phyloP scores from a whole-genome alignment of 2,888 invertebrate genomes.

The Chalcosyrphus nemorum region DNA sequence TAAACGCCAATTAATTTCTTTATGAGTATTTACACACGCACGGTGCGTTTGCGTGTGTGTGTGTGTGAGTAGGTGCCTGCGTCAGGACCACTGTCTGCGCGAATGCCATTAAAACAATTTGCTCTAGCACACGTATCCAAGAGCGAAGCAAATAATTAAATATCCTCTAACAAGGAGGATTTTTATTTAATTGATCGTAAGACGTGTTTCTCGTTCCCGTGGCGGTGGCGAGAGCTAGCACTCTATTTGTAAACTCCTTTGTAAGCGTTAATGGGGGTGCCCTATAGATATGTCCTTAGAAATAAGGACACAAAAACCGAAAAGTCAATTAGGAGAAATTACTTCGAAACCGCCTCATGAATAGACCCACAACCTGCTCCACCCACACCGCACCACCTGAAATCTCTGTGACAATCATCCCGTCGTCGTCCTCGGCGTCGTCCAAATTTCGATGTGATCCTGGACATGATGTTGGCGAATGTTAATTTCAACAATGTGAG shows the following conservation, averaged over 20 bases:
- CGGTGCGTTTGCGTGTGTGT: neutral
- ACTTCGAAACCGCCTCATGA: neutral
- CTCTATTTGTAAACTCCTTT: neutral
- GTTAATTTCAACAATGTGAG: neutral
- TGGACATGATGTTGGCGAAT: conserved; percentile 26
- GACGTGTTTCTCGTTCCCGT: neutral
- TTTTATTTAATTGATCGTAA: conserved; percentile 47
- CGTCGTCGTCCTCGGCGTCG: no score
- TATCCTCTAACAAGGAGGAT: conserved; percentile 25
- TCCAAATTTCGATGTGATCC: no score
- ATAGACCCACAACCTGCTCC: no score
- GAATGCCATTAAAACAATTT: conserved; percentile 21
- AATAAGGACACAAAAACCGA: neutral
- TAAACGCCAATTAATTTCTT: conserved; percentile 20
- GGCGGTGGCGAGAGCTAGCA: neutral
- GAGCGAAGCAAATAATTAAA: conserved; percentile 15
- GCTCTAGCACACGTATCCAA: neutral
- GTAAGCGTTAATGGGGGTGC: conserved; percentile 4
- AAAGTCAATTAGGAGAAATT: conserved; percentile 19
- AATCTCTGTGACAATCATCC: conserved; percentile 14
- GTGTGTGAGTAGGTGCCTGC: neutral
- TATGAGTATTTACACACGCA: neutral
- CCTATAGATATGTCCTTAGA: no score
- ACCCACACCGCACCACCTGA: neutral
- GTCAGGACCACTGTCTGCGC: neutral